These are phyloP conservation scores for Polypedilum vanderplanki DNA, from an alignment of 1,140 invertebrate species.

Conservation along the genomic window DNA sequence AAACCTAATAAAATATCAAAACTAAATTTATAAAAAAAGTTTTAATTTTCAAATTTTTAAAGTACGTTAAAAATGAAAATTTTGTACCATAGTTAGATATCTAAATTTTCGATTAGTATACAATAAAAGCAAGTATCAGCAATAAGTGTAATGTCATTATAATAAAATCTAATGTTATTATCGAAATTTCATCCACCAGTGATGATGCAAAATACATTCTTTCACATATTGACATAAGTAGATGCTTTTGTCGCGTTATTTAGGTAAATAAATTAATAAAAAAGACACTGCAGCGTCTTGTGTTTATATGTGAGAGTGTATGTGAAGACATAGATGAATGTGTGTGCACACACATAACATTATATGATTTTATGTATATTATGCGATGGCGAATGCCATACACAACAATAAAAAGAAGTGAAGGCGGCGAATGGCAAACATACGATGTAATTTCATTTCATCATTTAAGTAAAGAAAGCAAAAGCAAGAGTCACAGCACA, in stretches of 20 bases:
- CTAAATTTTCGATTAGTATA: too few relatives aligned
- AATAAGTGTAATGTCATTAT: not conserved
- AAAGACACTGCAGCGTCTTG: not conserved
- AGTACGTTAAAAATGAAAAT: too few relatives aligned
- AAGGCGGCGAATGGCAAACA: slow-evolving; percentile 6
- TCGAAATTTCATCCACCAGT: not conserved
- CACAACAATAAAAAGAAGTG: slow-evolving; percentile 6
- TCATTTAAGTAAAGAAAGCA: not conserved
- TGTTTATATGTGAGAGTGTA: not conserved
- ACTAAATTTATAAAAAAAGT: too few relatives aligned
- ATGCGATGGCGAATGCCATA: not conserved
- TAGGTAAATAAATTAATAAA: slow-evolving; percentile 15
- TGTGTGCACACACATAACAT: slow-evolving; percentile 1
- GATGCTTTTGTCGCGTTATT: not conserved
- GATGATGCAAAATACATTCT: not conserved
- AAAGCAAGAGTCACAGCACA: too few relatives aligned
- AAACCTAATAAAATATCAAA: too few relatives aligned
- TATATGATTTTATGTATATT: not conserved
- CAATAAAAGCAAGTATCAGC: not conserved
- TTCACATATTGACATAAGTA: not conserved
- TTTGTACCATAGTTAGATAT: too few relatives aligned
- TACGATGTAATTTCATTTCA: slow-evolving; percentile 19
- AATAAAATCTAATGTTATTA: slow-evolving; percentile 20
- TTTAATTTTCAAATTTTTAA: too few relatives aligned
- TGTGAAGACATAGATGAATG: not conserved